Percentiles rank a stretch among this genome's conserved stretches.
Evolutionary conservation across 1,140 invertebrate species (phyloP).

Genomic region (Pseudomyrmex flavicornis): DNA sequence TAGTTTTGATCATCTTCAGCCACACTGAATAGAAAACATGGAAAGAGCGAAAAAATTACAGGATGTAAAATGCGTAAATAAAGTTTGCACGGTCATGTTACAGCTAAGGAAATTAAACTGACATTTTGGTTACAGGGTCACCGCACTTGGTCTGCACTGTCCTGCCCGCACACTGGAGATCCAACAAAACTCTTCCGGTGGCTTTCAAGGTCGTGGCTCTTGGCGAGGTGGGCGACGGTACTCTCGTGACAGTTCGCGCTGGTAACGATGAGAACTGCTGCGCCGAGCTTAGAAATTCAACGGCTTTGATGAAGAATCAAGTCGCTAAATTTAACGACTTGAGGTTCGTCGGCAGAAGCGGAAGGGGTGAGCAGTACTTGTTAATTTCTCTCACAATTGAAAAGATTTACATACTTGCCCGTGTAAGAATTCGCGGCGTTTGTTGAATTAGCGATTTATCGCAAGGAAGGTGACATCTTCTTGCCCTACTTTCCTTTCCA

Average conservation of each 20-base stretch:
- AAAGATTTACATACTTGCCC: neutral
- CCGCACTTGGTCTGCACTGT: conserved; percentile 96
- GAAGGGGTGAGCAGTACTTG: conserved; percentile 92
- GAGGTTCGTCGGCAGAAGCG: conserved; percentile 98
- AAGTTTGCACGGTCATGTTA: neutral
- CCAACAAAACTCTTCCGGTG: conserved; percentile 98
- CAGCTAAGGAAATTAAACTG: neutral
- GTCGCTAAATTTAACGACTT: conserved; percentile 99
- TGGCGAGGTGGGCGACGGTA: conserved; percentile 97
- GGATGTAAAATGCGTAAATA: neutral
- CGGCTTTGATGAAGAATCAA: conserved; percentile 98
- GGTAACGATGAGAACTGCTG: conserved; percentile 99
- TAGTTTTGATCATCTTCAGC: too few species aligned
- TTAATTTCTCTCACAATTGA: neutral
- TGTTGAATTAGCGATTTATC: neutral
- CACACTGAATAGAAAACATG: too few species aligned
- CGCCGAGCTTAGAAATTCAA: conserved; percentile 96
- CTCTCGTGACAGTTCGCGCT: conserved; percentile 96
- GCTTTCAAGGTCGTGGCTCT: conserved; percentile 97
- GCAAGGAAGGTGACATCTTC: neutral
- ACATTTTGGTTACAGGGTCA: conserved; percentile 85
- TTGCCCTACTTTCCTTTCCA: conserved; percentile 65
- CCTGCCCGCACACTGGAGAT: conserved; percentile 97
- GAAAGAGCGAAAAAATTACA: too few species aligned
- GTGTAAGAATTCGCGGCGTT: neutral